Conservation (phyloP, 2,113 vertebrate genomes). For the Seriola dumerili region DNA sequence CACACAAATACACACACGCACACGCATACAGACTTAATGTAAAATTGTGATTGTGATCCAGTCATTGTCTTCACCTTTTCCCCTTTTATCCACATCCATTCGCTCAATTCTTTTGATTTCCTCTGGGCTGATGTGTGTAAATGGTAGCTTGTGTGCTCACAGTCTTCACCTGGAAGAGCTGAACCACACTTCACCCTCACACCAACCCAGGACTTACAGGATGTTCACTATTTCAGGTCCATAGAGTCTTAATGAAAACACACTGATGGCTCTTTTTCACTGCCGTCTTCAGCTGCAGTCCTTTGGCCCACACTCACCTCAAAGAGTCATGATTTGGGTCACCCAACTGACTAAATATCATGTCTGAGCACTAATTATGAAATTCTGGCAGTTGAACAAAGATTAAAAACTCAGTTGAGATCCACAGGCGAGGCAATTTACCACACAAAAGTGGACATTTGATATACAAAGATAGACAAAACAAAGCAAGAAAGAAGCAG, state of each 20-base stretch:
- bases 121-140: slow-evolving; percentile 41
- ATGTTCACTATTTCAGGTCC: slow-evolving; percentile 17
- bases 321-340: slow-evolving; percentile 42
- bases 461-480: slow-evolving; percentile 30
- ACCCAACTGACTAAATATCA: slow-evolving; percentile 31
- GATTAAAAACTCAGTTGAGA: slow-evolving; percentile 30
- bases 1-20: slow-evolving; percentile 18
- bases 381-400: slow-evolving; percentile 53
- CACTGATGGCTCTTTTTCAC: slow-evolving; percentile 9
- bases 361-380: slow-evolving; percentile 32
- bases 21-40: slow-evolving; percentile 54
- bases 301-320: slow-evolving; percentile 50
- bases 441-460: slow-evolving; percentile 32
- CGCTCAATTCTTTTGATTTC: slow-evolving; percentile 25
- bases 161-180: slow-evolving; percentile 74
- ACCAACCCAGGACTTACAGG: slow-evolving; percentile 29
- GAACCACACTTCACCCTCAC: slow-evolving; percentile 40
- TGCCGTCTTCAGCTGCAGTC: slow-evolving; percentile 56
- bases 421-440: slow-evolving; percentile 48
- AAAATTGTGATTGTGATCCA: slow-evolving; percentile 74
- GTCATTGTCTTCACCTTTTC: slow-evolving; percentile 72
- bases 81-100: slow-evolving; percentile 46
- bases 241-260: slow-evolving; percentile 29
- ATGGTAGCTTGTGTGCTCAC: slow-evolving; percentile 18
- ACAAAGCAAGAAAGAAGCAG: slow-evolving; percentile 36